Base-by-base conservation (phyloP, 2,888 invertebrate genomes). In the Cynaeus angustus region DNA sequence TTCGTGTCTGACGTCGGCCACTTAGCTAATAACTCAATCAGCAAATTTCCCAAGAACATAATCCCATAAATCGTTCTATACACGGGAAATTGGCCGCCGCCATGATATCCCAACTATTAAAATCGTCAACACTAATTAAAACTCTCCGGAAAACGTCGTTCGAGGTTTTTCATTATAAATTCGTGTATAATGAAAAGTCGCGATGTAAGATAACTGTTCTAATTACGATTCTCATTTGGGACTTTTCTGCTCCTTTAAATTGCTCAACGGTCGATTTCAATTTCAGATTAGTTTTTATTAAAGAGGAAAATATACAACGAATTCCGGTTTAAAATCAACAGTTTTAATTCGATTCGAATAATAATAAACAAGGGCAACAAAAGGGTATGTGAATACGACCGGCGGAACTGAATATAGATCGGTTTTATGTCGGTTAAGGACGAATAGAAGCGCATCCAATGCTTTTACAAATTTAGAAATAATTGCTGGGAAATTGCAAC, bases 201-300 rank as follows among this genome's bases (percentile, higher is more conserved):
- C 12, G 45, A 58, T 58, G 28, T 30, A 33, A 28, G 33, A 59
- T 59, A 59, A 59, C 14, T 30, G 56, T 28, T 43, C 13, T 56
- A 56, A 59, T 59, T 59, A 59, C 59, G 43, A 59, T 46, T 59
- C 59, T 45, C 59, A 46, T 59, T 59, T 46, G 59, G 28, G 12
- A 59, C 28, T 59, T 59, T 46, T 59, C 59, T 59, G 59, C 59
- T 59, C 45, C 59, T 59, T 59, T 59, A 59, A 59, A 50, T 28
- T 48, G 21, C n/a, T 7, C 14, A 12, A 12, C 8, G 43, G 21
- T n/a, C 30, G 59, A 59, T 59, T 45, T 59, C 59, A 45, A 59
- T 59, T 59, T 59, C 12, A 59, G 59, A 59, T 59, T 59, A 59
- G 33, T 45, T 59, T 59, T 59, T 59, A 14, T 45, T 38, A 38